Base-by-base conservation (phyloP, 2,113 vertebrate species). In the Zosterops borbonicus region DNA sequence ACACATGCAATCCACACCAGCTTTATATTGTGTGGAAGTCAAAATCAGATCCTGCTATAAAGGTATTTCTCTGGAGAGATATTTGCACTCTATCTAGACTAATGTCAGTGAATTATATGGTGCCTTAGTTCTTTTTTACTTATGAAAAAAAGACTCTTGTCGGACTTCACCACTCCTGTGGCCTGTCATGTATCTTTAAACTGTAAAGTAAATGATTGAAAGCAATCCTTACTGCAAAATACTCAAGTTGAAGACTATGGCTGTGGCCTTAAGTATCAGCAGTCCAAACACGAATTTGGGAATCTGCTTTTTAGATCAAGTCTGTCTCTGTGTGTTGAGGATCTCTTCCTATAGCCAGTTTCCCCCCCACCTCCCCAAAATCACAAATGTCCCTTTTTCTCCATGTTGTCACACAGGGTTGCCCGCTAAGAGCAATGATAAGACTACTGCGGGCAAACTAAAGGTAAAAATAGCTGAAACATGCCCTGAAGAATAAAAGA, bases 21-120 rank as follows among this genome's bases (percentile, higher is more conserved):
- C 13, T 67, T 63, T 71, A 55, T 68, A 68, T 63, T 86, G 47
- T 25, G 10, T 29, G 41, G 41, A 83, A 88, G 52, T 17, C 0
- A 4, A 94, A 94, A 95, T 78, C 42, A 81, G 64, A 95, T 80
- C 63, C 56, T 83, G 50, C 19, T 58, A n/a, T 68, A 91, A 95
- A 59, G 17, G 4, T 18, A 44, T 85, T 76, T 83, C 84, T 85
- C 75, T 20, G 39, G 42, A 69, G 56, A 67, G 9, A 13, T 53
- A 60, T 87, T 87, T 88, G 29, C 55, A 59, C 21, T 82, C 56
- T 67, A 5, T 37, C 58, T 77, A 42, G 31, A 69, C 64, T 74
- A 64, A 90, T 17, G 14, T 52, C 47, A 59, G 42, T 39, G 55
- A 80, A 77, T 83, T 76, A 41, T 49, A 16, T 19, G 52, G 20